A percentile compares a stretch with the other conserved stretches of the same genome.
Conservation (phyloP, 2,113 vertebrate genomes). For the Todiramphus saurophagus region DNA sequence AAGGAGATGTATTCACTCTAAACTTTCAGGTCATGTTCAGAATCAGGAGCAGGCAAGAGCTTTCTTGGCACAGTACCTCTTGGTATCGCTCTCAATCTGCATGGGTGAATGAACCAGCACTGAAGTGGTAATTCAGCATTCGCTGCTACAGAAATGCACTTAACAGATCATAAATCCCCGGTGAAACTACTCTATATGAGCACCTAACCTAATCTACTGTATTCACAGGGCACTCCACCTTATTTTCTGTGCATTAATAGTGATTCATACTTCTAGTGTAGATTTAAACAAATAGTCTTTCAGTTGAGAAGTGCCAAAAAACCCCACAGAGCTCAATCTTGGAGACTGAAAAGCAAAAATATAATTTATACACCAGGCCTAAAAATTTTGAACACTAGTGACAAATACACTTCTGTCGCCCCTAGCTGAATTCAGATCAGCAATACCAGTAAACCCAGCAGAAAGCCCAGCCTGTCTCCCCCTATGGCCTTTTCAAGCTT, state of each 20-base stretch:
- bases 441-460: not conserved
- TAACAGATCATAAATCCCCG: constrained; percentile 29
- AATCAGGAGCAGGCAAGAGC: not conserved
- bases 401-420: not conserved
- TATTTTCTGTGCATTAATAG: not conserved
- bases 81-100: not conserved
- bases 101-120: constrained; percentile 17
- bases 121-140: constrained; percentile 55
- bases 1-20: not conserved
- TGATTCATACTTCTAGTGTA: not conserved
- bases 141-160: constrained; percentile 27
- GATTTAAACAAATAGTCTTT: constrained; percentile 44
- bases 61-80: not conserved
- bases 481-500: not conserved
- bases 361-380: not conserved
- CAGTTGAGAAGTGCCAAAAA: not conserved
- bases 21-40: not conserved
- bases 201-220: not conserved
- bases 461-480: not conserved
- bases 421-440: not conserved
- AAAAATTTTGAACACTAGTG: not conserved
- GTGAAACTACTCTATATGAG: not conserved
- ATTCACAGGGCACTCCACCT: not conserved
- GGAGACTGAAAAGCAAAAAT: not conserved
- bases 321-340: not conserved